Conservation (phyloP, 1,140 invertebrate genomes). For the Gryllus bimaculatus region DNA sequence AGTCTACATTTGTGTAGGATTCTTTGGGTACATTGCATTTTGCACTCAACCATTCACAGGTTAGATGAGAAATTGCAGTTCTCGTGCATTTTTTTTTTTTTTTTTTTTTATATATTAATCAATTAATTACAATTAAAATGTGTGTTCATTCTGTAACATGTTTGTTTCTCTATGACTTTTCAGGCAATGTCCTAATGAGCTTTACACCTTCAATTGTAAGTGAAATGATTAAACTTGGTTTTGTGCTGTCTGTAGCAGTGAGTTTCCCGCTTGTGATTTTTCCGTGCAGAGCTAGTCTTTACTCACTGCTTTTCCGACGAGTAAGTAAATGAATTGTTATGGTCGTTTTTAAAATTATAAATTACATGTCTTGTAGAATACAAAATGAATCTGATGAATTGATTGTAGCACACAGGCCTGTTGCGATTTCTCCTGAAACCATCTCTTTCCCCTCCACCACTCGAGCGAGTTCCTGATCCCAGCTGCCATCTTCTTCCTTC, state of each 20-base stretch:
- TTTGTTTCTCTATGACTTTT: slow-evolving; percentile 27
- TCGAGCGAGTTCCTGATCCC: neutral
- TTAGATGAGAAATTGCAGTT: slow-evolving; percentile 28
- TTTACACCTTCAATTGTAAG: slow-evolving; percentile 69
- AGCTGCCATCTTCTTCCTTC: neutral
- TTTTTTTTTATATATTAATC: neutral
- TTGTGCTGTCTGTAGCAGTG: slow-evolving; percentile 87
- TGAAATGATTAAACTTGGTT: slow-evolving; percentile 84
- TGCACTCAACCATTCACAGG: slow-evolving; percentile 62
- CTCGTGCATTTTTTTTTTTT: neutral
- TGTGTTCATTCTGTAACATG: neutral
- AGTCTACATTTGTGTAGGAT: slow-evolving; percentile 79
- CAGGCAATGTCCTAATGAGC: slow-evolving; percentile 85
- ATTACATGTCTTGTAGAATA: slow-evolving; percentile 6
- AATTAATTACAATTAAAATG: neutral
- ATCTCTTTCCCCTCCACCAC: neutral
- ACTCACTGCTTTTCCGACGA: slow-evolving; percentile 80
- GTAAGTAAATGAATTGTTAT: slow-evolving; percentile 40
- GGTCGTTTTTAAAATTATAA: neutral
- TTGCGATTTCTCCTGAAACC: no score
- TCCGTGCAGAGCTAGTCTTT: slow-evolving; percentile 86
- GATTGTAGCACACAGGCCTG: no score
- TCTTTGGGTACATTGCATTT: slow-evolving; percentile 93
- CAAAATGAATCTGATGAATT: no score
- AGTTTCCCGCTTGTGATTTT: slow-evolving; percentile 96